Conservation (phyloP, 2,888 invertebrate genomes). For the Hoplodrina blanda region DNA sequence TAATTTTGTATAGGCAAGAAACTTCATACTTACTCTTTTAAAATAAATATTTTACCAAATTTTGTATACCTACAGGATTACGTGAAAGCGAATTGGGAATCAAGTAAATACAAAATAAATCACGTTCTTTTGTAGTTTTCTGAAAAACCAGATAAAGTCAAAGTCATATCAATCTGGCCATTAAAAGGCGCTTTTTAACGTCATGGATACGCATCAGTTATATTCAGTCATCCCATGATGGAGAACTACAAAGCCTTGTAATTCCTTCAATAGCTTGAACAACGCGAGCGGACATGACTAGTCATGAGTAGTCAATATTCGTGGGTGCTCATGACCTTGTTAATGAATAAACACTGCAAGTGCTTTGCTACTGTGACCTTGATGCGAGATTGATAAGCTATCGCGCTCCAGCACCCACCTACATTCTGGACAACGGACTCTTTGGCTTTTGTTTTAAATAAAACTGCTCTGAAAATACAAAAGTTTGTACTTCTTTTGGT, state of each 20-base stretch:
- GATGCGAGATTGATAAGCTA: constrained; percentile 20
- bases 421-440: constrained; percentile 4
- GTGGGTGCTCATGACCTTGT: constrained; percentile 23
- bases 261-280: neutral
- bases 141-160: too few relatives aligned
- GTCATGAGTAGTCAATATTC: neutral
- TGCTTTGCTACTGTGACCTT: constrained; percentile 19
- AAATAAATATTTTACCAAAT: too few relatives aligned
- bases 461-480: neutral
- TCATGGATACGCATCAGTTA: too few relatives aligned
- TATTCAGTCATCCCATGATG: neutral
- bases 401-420: constrained; percentile 12
- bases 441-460: neutral
- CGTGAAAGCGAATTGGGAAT: neutral
- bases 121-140: too few relatives aligned
- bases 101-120: neutral
- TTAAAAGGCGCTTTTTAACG: too few relatives aligned
- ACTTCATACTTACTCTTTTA: too few relatives aligned
- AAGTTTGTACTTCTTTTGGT: neutral
- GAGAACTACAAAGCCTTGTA: neutral
- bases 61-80: too few relatives aligned
- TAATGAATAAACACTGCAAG: constrained; percentile 7
- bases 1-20: too few relatives aligned
- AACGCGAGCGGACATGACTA: neutral
- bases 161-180: too few relatives aligned